Percentiles rank a stretch among this genome's conserved stretches.
Evolutionary conservation across 1,140 invertebrate genomes (phyloP).

Genomic region (Diploscapter pachys): DNA sequence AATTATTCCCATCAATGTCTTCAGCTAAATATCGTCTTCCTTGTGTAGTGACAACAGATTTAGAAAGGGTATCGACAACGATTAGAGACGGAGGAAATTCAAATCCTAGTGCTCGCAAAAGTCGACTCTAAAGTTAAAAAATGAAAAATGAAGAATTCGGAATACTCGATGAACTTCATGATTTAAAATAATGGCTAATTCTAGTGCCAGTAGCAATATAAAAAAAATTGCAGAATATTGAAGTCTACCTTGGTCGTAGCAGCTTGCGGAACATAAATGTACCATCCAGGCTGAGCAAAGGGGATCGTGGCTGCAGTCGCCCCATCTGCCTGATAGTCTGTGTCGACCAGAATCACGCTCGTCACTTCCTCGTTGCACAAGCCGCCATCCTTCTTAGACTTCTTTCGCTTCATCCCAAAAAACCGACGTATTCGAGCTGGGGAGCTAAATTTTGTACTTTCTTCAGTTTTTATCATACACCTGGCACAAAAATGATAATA

Average conservation of each 20-base stretch:
- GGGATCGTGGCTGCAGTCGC: no score
- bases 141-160: no score
- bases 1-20: constrained; percentile 12
- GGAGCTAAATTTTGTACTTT: constrained; percentile 16
- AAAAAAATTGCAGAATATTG: no score
- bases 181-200: no score
- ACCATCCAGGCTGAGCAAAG: no score
- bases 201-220: no score
- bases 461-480: no score
- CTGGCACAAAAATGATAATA: no score
- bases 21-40: constrained; percentile 15
- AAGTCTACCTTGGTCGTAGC: no score
- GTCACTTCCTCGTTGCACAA: neutral
- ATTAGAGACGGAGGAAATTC: constrained; percentile 26
- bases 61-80: constrained; percentile 18
- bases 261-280: no score
- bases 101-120: constrained; percentile 20
- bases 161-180: no score
- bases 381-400: constrained; percentile 19
- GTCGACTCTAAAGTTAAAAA: constrained; percentile 13
- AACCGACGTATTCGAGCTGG: constrained; percentile 26
- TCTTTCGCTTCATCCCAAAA: constrained; percentile 28
- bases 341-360: constrained; percentile 26
- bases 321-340: neutral
- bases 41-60: constrained; percentile 14